phyloP scores from a whole-genome alignment of 1,140 invertebrate species.

The Trachelipus rathkii region DNA sequence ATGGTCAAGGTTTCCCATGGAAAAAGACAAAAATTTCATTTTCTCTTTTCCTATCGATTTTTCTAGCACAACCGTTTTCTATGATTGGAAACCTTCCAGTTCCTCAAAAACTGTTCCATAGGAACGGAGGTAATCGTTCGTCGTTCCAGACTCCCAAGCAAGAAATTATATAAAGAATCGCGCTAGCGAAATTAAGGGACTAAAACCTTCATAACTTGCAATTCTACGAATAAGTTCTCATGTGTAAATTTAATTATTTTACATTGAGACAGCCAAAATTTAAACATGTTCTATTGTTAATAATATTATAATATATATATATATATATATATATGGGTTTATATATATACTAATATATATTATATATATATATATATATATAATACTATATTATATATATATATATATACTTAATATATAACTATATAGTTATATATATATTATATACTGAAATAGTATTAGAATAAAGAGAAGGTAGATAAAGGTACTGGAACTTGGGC shows the following conservation, averaged over 20 bases:
- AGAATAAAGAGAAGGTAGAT: too few relatives aligned
- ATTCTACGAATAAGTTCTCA: constrained; percentile 7
- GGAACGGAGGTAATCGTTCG: not conserved
- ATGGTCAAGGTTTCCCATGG: not conserved
- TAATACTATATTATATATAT: too few relatives aligned
- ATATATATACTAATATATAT: not conserved
- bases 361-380: not conserved
- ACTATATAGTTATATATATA: too few relatives aligned
- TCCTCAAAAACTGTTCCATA: not conserved
- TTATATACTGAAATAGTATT: too few relatives aligned
- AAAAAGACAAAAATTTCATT: not conserved
- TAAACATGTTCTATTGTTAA: not conserved
- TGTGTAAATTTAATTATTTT: constrained; percentile 14
- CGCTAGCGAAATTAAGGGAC: not conserved
- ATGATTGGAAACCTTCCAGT: not conserved
- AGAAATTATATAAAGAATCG: not conserved
- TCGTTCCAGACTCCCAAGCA: not conserved
- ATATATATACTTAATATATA: too few relatives aligned
- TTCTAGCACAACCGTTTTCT: not conserved
- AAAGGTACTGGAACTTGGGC: too few relatives aligned
- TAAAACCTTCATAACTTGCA: not conserved
- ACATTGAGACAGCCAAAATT: not conserved
- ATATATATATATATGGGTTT: not conserved
- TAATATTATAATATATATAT: not conserved
- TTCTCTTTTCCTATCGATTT: constrained; percentile 1